Evolutionary conservation across 2,113 vertebrate genomes (phyloP).

Genomic region (Greenwoodochromis staneri): DNA sequence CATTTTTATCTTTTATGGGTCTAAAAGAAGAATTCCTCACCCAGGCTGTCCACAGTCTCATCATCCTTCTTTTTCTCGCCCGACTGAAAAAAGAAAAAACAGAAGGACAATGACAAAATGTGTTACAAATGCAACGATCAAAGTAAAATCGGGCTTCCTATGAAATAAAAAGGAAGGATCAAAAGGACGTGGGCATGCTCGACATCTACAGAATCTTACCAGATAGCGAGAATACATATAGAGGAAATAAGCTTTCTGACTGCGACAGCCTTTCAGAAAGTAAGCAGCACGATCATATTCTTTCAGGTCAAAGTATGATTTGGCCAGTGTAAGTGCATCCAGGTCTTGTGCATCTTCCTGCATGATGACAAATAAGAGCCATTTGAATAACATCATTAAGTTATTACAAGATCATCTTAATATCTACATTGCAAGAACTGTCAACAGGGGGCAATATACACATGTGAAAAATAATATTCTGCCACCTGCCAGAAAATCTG

Average conservation of each 20-base stretch:
- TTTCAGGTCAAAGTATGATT: slow-evolving; percentile 97
- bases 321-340: slow-evolving; percentile 91
- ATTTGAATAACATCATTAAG: not conserved
- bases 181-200: not conserved
- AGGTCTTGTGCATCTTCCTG: slow-evolving; percentile 93
- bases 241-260: slow-evolving; percentile 95
- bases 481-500: not conserved
- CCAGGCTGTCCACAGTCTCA: slow-evolving; percentile 95
- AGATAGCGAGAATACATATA: slow-evolving; percentile 99
- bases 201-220: slow-evolving; percentile 71
- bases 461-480: not conserved
- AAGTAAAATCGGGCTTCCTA: not conserved
- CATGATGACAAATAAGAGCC: not conserved
- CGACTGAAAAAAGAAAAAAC: slow-evolving; percentile 73
- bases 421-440: not conserved
- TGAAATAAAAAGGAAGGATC: not conserved
- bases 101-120: not conserved
- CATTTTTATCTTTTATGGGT: not conserved
- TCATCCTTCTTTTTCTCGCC: slow-evolving; percentile 99
- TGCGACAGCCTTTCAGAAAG: slow-evolving; percentile 90
- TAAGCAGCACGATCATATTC: slow-evolving; percentile 96
- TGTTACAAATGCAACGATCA: not conserved
- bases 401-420: not conserved
- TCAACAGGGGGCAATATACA: slow-evolving; percentile 5
- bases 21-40: slow-evolving; percentile 65